Evolutionary conservation across 2,888 invertebrate genomes (phyloP), one percentile per base, ranked within the genome.

Genomic region (Emmelina monodactyla): DNA sequence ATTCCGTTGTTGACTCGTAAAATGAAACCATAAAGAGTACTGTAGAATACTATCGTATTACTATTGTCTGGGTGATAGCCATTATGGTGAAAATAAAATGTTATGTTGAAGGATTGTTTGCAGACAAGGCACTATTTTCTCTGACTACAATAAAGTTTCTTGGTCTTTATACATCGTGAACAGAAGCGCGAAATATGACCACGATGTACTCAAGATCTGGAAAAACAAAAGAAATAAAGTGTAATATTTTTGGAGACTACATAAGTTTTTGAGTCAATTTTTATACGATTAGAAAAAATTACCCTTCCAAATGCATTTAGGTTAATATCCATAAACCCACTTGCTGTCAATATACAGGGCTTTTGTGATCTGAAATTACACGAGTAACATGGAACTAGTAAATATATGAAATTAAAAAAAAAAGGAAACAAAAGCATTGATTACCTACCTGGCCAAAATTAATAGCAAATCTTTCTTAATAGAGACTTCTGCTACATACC

Each of bases 321-420:
- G 46, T 63, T 61, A 14, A 68, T 46, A 22, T 55, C 58, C 7
- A 51, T 43, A 40, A 53, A 69, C 4, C 57, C 55, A 29, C 48
- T 50, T 2, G 66, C 68, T 16, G 62, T 62, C 14, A 69, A 39
- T 37, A 54, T 62, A 38, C 64, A 62, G 0, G 68, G 58, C 29
- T 53, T 64, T 39, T 55, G 58, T 30, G 60, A 53, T 41, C 69
- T 68, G 50, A 16, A 53, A 53, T 25, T 25, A 14, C 15, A 22
- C 10, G 5, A 11, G 4, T n/a, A 32, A 33, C n/a, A n/a, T n/a
- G 16, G 4, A 32, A 12, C 13, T 1, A 10, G n/a, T 9, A 25
- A n/a, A 7, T 25, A n/a, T n/a, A n/a, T n/a, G n/a, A n/a, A n/a
- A n/a, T n/a, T n/a, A n/a, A n/a, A n/a, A n/a, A n/a, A n/a, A n/a